These are phyloP conservation scores for Limnephilus auricula DNA, from an alignment of 2,888 invertebrate species.

Conservation along the genomic window DNA sequence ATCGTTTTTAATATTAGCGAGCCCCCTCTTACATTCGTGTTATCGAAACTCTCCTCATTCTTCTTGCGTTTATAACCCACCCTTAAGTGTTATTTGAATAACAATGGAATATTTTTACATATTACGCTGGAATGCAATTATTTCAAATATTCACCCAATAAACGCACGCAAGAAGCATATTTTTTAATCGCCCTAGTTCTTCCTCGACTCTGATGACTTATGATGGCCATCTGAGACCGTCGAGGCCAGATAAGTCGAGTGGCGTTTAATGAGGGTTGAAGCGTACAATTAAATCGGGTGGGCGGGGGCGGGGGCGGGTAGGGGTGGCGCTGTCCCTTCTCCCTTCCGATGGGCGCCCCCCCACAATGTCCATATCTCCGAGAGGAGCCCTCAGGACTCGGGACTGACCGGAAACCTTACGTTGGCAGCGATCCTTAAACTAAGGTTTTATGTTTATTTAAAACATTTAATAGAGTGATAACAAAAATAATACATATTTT, in stretches of 20 bases:
- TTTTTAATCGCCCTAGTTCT: background rate
- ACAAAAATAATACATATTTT: too few relatives aligned
- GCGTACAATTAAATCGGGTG: conserved; percentile 58
- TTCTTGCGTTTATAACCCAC: too few relatives aligned
- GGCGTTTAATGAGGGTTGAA: conserved; percentile 60
- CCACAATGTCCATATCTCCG: conserved; percentile 33
- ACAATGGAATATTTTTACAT: too few relatives aligned
- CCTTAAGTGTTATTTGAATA: too few relatives aligned
- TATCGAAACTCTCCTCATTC: too few relatives aligned
- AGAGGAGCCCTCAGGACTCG: conserved; percentile 36
- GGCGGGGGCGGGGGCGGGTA: background rate
- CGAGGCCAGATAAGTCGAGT: conserved; percentile 35
- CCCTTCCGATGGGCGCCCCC: conserved; percentile 41
- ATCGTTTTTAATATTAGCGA: too few relatives aligned
- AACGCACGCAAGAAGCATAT: background rate
- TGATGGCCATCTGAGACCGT: background rate
- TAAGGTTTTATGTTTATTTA: background rate
- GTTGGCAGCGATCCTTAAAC: conserved; percentile 5
- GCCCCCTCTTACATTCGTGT: too few relatives aligned
- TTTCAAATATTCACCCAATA: too few relatives aligned
- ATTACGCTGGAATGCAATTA: too few relatives aligned
- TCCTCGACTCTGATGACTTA: background rate
- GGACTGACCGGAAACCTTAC: conserved; percentile 53
- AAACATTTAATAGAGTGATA: background rate
- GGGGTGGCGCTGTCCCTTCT: background rate